These are phyloP conservation scores for Cerastoderma edule DNA, from an alignment of 2,888 invertebrate genomes.

Conservation along the genomic window DNA sequence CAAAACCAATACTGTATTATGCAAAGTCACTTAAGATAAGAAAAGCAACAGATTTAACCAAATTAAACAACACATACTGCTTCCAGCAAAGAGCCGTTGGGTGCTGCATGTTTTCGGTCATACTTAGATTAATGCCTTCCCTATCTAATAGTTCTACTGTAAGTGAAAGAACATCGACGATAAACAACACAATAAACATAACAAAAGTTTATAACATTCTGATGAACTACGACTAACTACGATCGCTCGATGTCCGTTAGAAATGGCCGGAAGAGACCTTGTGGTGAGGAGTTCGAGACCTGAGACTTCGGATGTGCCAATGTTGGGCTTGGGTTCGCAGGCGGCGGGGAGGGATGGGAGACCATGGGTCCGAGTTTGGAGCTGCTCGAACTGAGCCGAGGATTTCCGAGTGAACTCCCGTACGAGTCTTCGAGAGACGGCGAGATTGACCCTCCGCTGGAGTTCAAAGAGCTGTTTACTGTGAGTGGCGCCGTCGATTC, in stretches of 20 bases:
- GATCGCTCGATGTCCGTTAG: slow-evolving; percentile 66
- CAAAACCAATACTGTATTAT: too few species aligned
- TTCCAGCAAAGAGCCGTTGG: too few species aligned
- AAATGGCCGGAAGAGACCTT: slow-evolving; percentile 69
- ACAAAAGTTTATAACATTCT: not conserved
- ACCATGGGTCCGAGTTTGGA: not conserved
- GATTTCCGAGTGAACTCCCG: slow-evolving; percentile 43
- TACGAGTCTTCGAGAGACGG: slow-evolving; percentile 55
- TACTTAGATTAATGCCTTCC: too few species aligned
- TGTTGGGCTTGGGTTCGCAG: slow-evolving; percentile 12
- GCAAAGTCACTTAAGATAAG: too few species aligned
- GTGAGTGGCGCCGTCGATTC: slow-evolving; percentile 38
- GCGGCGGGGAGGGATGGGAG: slow-evolving; percentile 10
- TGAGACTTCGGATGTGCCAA: slow-evolving; percentile 42
- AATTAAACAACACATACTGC: too few species aligned
- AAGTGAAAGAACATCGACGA: too few species aligned
- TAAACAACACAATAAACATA: not conserved
- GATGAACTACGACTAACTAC: slow-evolving; percentile 14
- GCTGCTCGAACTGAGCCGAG: not conserved
- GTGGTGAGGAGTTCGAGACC: slow-evolving; percentile 58
- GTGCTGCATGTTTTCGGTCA: too few species aligned
- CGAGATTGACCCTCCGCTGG: slow-evolving; percentile 55
- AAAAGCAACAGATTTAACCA: too few species aligned
- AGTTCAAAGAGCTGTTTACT: slow-evolving; percentile 51
- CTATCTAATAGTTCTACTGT: too few species aligned